phyloP scores from a whole-genome alignment of 2,797 vertebrate genomes.

The Hippopotamyrus pictus region DNA sequence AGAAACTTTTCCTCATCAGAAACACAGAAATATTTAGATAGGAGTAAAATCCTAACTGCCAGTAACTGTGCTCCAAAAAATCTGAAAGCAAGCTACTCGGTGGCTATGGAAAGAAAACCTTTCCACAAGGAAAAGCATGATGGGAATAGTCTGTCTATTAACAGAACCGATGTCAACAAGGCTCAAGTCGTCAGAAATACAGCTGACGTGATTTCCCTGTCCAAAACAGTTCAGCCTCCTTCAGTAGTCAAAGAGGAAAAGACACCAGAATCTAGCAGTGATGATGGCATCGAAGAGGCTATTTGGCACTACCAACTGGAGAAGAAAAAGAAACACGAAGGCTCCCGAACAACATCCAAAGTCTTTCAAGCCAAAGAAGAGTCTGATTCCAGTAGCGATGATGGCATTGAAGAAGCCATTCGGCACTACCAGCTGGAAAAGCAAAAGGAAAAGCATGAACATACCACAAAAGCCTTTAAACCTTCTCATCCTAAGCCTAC shows the following conservation, averaged over 20 bases:
- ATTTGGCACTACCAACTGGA: slow-evolving; percentile 76
- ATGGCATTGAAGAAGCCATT: slow-evolving; percentile 95
- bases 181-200: slow-evolving; percentile 30
- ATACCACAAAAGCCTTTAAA: slow-evolving; percentile 27
- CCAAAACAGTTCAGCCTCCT: slow-evolving; percentile 36
- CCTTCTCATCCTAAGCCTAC: slow-evolving; percentile 37
- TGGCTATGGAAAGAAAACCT: slow-evolving; percentile 45
- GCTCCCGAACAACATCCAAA: slow-evolving; percentile 1
- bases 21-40: slow-evolving; percentile 46
- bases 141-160: slow-evolving; percentile 33
- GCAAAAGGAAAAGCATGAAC: slow-evolving; percentile 50
- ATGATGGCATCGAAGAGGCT: slow-evolving; percentile 77
- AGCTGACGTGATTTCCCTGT: slow-evolving; percentile 30
- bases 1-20: slow-evolving; percentile 43
- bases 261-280: slow-evolving; percentile 64
- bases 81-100: slow-evolving; percentile 37
- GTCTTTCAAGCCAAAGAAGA: slow-evolving; percentile 16
- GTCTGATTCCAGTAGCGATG: slow-evolving; percentile 84
- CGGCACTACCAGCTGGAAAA: slow-evolving; percentile 84
- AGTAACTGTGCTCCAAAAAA: slow-evolving; percentile 48
- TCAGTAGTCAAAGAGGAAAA: slow-evolving; percentile 42
- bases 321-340: slow-evolving; percentile 50
- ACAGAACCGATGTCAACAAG: slow-evolving; percentile 42
- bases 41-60: slow-evolving; percentile 44
- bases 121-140: slow-evolving; percentile 51